Evolutionary conservation across 2,113 vertebrate species (phyloP), one percentile per base, ranked within the genome.

Genomic region (Callocephalon fimbriatum): DNA sequence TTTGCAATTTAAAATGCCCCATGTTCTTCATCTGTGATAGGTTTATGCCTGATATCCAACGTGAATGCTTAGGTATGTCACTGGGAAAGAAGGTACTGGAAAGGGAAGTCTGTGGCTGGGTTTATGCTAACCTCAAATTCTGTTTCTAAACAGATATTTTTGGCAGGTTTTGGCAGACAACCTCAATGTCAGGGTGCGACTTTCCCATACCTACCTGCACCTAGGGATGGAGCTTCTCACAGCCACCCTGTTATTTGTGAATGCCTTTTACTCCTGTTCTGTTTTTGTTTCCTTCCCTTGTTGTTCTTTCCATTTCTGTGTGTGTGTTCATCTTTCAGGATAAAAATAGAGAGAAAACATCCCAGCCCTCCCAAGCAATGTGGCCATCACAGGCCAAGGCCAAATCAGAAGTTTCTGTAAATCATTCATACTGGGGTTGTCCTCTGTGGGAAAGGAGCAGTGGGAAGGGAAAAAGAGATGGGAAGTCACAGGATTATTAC

Each of bases 331-430:
- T 92, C 82, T 92, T 93, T 67, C 63, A 86, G 56, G 59, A 86
- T 95, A 90, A 90, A 95, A 93, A 75, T 68, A 93, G 89, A 72
- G 59, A 74, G 76, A 79, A 96, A 91, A 76, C 27, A 90, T 68
- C n/a, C 70, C 84, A 31, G 31, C 44, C 23, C 15, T 90, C 29
- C 48, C 63, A 90, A 94, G 61, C 72, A 54, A 18, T 16, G 50
- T 92, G 59, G 21, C 62, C 50, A 45, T 76, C 2, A 3, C 26
- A 88, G 62, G 62, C 54, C 51, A 74, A 77, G 74, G 53, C 75
- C 56, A 86, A 25, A 66, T 73, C 59, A 67, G 32, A 68, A 80
- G 54, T 81, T 93, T 56, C 44, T 84, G 54, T 86, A 92, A 92
- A 71, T 88, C 42, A 50, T 86, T 90, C 42, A 13, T 76, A 16